Conservation (phyloP, 2,113 vertebrate genomes). For the Podocnemis expansa region DNA sequence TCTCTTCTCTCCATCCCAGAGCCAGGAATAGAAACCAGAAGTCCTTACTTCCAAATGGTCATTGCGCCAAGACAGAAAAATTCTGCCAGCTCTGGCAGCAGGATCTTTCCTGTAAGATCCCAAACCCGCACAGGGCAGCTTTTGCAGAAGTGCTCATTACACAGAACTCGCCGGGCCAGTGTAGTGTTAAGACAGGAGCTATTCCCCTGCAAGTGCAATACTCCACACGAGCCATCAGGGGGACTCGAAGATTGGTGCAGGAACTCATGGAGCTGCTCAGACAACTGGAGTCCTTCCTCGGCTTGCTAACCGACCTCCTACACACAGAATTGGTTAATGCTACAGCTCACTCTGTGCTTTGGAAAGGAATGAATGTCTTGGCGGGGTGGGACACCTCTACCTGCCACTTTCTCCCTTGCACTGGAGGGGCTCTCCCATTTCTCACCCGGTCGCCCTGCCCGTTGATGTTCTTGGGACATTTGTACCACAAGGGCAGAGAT, state of each 20-base stretch:
- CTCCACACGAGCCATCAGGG: constrained; percentile 16
- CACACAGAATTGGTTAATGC: background rate
- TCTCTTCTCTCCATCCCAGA: background rate
- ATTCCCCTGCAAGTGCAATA: constrained; percentile 21
- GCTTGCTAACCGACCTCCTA: background rate
- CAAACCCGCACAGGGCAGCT: background rate
- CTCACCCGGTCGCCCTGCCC: background rate
- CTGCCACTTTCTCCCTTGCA: background rate
- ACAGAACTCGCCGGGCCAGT: background rate
- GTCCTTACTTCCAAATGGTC: background rate
- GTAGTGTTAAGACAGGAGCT: no score
- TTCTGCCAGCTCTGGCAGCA: background rate
- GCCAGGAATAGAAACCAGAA: background rate
- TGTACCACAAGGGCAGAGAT: background rate
- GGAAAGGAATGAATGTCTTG: background rate
- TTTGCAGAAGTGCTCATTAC: background rate
- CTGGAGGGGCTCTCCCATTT: background rate
- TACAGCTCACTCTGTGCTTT: background rate
- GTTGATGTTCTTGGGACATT: background rate
- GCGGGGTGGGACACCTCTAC: background rate
- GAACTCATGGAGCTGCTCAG: background rate
- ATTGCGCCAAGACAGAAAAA: background rate
- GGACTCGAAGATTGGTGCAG: constrained; percentile 23
- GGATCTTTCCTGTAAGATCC: background rate
- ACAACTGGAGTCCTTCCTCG: background rate